Conservation (phyloP, 2,113 vertebrate species). For the Oryzias woworae region DNA sequence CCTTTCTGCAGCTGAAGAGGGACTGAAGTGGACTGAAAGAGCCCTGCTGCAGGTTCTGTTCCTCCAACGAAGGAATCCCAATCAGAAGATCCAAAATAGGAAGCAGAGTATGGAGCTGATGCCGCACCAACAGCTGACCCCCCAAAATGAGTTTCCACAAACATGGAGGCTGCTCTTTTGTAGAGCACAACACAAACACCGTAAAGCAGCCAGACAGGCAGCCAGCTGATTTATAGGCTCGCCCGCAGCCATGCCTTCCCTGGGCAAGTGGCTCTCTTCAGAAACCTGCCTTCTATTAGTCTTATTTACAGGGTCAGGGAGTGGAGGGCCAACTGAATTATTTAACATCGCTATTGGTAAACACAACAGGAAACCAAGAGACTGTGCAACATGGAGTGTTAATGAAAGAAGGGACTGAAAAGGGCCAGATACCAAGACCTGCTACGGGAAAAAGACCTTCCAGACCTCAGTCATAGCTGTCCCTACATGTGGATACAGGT, state of each 20-base stretch:
- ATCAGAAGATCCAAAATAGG: too few relatives aligned
- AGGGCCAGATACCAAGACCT: neutral
- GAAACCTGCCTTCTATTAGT: slow-evolving; percentile 61
- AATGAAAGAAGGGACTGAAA: slow-evolving; percentile 24
- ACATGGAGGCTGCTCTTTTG: slow-evolving; percentile 29
- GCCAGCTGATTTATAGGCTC: slow-evolving; percentile 59
- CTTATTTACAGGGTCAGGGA: slow-evolving; percentile 72
- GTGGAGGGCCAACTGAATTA: slow-evolving; percentile 63
- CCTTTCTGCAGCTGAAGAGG: slow-evolving; percentile 37
- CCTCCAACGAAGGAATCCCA: too few relatives aligned
- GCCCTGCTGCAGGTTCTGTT: slow-evolving; percentile 29
- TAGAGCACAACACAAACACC: slow-evolving; percentile 27
- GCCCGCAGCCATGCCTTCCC: slow-evolving; percentile 54
- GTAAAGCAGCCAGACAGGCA: slow-evolving; percentile 39
- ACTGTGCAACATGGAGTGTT: neutral
- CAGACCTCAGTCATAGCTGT: too few relatives aligned
- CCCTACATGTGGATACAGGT: too few relatives aligned
- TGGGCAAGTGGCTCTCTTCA: slow-evolving; percentile 59
- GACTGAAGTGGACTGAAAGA: slow-evolving; percentile 34
- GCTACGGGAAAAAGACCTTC: too few relatives aligned
- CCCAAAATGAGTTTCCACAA: slow-evolving; percentile 43
- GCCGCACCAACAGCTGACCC: slow-evolving; percentile 33
- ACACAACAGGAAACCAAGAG: slow-evolving; percentile 50
- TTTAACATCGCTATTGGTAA: slow-evolving; percentile 65
- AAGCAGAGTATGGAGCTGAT: too few relatives aligned